These are phyloP conservation scores for Blennius ocellaris DNA, from an alignment of 2,113 vertebrate genomes.

Conservation along the genomic window DNA sequence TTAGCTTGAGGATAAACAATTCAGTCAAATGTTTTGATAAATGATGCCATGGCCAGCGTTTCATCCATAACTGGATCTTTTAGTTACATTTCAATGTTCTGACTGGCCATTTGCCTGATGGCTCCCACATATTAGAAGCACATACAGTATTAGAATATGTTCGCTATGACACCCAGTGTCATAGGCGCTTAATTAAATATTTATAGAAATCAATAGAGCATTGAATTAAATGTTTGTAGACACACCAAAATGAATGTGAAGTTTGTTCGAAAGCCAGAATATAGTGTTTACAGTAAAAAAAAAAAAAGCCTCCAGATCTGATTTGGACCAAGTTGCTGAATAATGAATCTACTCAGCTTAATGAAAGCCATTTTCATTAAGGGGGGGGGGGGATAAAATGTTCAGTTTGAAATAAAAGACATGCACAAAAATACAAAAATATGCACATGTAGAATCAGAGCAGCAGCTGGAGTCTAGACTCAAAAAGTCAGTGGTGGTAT, in stretches of 20 bases:
- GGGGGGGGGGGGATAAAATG: constrained; percentile 7
- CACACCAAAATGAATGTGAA: constrained; percentile 5
- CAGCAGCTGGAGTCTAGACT: constrained; percentile 41
- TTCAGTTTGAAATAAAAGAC: constrained; percentile 42
- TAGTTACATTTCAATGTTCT: constrained; percentile 33
- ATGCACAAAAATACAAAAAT: constrained; percentile 40
- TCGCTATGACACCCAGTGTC: neutral
- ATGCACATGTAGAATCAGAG: constrained; percentile 25
- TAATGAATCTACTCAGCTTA: constrained; percentile 62
- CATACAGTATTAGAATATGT: neutral
- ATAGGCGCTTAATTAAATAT: constrained; percentile 22
- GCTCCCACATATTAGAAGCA: neutral
- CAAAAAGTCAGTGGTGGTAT: neutral
- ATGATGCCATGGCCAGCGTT: constrained; percentile 31
- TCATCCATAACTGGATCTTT: constrained; percentile 17
- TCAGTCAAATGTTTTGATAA: neutral
- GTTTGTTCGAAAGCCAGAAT: constrained; percentile 18
- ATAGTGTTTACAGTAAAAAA: constrained; percentile 47
- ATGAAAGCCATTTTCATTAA: constrained; percentile 49
- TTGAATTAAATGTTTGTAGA: neutral
- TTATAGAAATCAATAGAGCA: constrained; percentile 28
- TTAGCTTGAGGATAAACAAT: constrained; percentile 7
- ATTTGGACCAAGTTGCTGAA: constrained; percentile 55
- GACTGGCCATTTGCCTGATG: constrained; percentile 14
- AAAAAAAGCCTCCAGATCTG: constrained; percentile 30